A percentile compares a stretch with the other conserved stretches of the same genome.
These are phyloP conservation scores for Amazona vittata DNA, from an alignment of 2,113 vertebrate genomes.

Conservation along the genomic window DNA sequence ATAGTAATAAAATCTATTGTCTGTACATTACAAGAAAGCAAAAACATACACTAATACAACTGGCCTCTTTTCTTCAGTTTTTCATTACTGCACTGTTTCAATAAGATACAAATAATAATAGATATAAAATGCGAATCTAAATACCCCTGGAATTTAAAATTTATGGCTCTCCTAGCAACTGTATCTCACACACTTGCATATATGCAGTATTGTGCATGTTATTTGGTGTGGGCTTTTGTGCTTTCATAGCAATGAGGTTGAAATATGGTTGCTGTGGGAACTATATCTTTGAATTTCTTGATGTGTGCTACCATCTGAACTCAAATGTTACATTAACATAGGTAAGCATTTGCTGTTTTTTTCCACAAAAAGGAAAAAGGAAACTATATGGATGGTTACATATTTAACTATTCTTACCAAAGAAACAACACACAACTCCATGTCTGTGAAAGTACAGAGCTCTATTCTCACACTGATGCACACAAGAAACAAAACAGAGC, in stretches of 20 bases:
- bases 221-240: constrained; percentile 27
- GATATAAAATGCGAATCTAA: background rate
- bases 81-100: background rate
- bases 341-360: background rate
- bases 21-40: background rate
- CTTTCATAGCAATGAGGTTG: constrained; percentile 30
- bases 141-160: constrained; percentile 31
- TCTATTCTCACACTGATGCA: background rate
- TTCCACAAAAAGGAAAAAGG: background rate
- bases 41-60: background rate
- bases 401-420: background rate
- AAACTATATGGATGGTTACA: background rate
- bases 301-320: constrained; percentile 36
- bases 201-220: background rate
- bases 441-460: background rate
- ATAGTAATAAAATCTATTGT: background rate
- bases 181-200: constrained; percentile 15
- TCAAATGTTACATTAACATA: constrained; percentile 64
- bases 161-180: constrained; percentile 46
- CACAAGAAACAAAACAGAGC: background rate
- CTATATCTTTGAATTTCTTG: constrained; percentile 49
- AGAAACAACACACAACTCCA: background rate
- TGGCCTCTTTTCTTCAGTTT: background rate
- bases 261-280: constrained; percentile 72
- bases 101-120: background rate